These are phyloP conservation scores for Drosophila dives DNA, from an alignment of 2,888 invertebrate genomes.

Conservation along the genomic window DNA sequence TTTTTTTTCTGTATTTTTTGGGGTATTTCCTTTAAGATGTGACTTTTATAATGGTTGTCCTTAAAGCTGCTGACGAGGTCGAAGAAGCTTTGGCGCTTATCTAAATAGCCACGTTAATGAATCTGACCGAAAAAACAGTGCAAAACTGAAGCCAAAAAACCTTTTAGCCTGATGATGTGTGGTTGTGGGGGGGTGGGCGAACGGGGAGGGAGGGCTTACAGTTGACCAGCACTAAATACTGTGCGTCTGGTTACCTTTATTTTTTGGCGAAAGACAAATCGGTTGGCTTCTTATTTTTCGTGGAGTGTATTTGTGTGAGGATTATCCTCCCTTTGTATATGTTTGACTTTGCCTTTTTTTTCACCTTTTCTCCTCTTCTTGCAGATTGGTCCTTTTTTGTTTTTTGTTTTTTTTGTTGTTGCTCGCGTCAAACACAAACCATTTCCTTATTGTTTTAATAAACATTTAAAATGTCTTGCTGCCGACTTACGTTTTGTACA, in stretches of 20 bases:
- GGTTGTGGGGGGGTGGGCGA: neutral
- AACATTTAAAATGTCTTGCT: conserved; percentile 81
- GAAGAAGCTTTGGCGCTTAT: conserved; percentile 65
- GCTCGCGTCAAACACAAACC: conserved; percentile 60
- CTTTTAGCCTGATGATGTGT: conserved; percentile 66
- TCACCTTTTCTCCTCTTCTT: conserved; percentile 57
- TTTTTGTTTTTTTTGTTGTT: neutral
- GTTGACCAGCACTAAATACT: conserved; percentile 68
- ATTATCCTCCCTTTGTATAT: conserved; percentile 75
- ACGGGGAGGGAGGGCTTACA: neutral
- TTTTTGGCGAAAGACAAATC: conserved; percentile 61
- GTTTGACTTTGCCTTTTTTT: conserved; percentile 68
- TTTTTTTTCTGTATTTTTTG: neutral
- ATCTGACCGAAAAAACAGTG: conserved; percentile 73
- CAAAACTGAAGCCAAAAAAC: conserved; percentile 66
- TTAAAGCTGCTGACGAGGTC: conserved; percentile 42
- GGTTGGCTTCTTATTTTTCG: conserved; percentile 50
- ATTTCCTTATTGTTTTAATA: conserved; percentile 83
- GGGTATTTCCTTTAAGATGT: conserved; percentile 56
- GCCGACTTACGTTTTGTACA: conserved; percentile 65
- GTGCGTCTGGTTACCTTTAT: conserved; percentile 60
- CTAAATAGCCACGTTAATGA: conserved; percentile 81
- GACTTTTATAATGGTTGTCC: conserved; percentile 43
- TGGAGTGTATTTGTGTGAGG: conserved; percentile 58
- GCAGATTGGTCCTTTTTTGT: conserved; percentile 16